A percentile compares a stretch with the other conserved stretches of the same genome.
These are phyloP conservation scores for Volucella zonaria DNA, from an alignment of 2,888 invertebrate species.

Conservation along the genomic window DNA sequence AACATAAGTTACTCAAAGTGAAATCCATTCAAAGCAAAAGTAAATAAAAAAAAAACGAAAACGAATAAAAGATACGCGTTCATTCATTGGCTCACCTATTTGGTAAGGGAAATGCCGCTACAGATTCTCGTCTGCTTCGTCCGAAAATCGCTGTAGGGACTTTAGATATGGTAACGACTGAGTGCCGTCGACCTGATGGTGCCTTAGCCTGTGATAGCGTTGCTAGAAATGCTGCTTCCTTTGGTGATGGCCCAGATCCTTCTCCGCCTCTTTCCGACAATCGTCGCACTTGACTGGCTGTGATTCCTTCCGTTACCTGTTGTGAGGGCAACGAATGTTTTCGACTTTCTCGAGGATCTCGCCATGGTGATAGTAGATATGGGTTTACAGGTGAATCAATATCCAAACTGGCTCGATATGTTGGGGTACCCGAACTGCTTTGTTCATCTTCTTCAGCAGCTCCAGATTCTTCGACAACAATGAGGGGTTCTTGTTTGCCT, in stretches of 20 bases:
- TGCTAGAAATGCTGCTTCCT: slow-evolving; percentile 92
- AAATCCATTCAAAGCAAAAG: background rate
- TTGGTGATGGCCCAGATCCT: slow-evolving; percentile 88
- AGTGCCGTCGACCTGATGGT: slow-evolving; percentile 91
- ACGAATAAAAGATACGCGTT: background rate
- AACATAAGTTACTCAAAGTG: background rate
- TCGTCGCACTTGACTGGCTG: slow-evolving; percentile 92
- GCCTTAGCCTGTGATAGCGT: slow-evolving; percentile 90
- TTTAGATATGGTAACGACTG: slow-evolving; percentile 93
- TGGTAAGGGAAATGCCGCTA: slow-evolving; percentile 88
- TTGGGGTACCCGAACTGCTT: slow-evolving; percentile 83
- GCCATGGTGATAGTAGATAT: slow-evolving; percentile 91
- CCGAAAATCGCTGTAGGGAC: slow-evolving; percentile 91
- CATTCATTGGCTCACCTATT: slow-evolving; percentile 81
- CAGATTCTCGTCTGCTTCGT: slow-evolving; percentile 90
- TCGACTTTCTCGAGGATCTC: slow-evolving; percentile 88
- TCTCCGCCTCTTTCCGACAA: slow-evolving; percentile 91
- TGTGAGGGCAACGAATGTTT: slow-evolving; percentile 93
- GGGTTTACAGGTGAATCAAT: slow-evolving; percentile 92
- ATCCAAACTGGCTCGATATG: slow-evolving; percentile 86
- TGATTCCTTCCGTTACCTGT: slow-evolving; percentile 92
- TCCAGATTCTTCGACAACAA: slow-evolving; percentile 91
- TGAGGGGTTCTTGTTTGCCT: slow-evolving; percentile 88
- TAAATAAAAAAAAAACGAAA: too few relatives aligned
- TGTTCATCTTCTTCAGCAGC: slow-evolving; percentile 87